Conservation (phyloP, 2,888 invertebrate species). For the Caenorhabditis japonica region DNA sequence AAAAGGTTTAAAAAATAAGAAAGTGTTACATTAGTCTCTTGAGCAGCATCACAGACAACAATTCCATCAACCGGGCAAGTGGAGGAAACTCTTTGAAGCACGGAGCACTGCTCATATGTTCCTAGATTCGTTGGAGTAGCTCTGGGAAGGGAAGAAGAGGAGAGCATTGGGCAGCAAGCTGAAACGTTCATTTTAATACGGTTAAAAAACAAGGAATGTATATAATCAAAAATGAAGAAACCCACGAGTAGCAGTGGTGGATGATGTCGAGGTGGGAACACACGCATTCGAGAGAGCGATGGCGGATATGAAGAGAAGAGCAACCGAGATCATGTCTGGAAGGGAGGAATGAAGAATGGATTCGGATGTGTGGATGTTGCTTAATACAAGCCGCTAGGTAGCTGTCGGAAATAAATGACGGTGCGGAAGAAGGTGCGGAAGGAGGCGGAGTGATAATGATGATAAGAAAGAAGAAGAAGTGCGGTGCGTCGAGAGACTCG, state of each 20-base stretch:
- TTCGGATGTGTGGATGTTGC: background rate
- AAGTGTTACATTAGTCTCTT: slow-evolving; percentile 46
- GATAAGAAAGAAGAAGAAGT: slow-evolving; percentile 17
- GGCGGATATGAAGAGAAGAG: slow-evolving; percentile 33
- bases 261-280: slow-evolving; percentile 40
- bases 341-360: slow-evolving; percentile 1
- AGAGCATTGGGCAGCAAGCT: slow-evolving; percentile 53
- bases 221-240: background rate
- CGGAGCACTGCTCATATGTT: slow-evolving; percentile 51
- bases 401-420: slow-evolving; percentile 20
- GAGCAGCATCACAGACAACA: slow-evolving; percentile 53
- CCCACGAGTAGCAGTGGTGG: slow-evolving; percentile 41
- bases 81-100: slow-evolving; percentile 55
- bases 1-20: background rate
- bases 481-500: slow-evolving; percentile 9
- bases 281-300: slow-evolving; percentile 40
- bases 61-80: slow-evolving; percentile 54
- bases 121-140: slow-evolving; percentile 6
- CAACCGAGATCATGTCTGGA: slow-evolving; percentile 36
- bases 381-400: slow-evolving; percentile 36
- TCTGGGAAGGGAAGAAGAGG: slow-evolving; percentile 11
- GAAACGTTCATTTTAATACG: slow-evolving; percentile 14
- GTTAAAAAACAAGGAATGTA: too few species aligned
- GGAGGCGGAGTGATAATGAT: slow-evolving; percentile 30
- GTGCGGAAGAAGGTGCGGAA: background rate